phyloP scores from a whole-genome alignment of 2,797 vertebrate species.

The Kryptopterus vitreolus region DNA sequence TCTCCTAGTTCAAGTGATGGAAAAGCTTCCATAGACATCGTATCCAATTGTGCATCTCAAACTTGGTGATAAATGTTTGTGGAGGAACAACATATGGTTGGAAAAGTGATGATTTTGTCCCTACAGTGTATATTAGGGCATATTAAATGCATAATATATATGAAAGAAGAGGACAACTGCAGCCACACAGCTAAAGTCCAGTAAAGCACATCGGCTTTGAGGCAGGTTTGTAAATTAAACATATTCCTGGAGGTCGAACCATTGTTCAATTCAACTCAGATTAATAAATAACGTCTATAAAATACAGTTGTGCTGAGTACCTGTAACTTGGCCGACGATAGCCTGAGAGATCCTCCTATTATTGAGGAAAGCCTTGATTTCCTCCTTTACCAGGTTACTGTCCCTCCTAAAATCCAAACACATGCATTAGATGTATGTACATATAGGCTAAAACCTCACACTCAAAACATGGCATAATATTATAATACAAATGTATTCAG shows the following conservation, averaged over 20 bases:
- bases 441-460: background rate
- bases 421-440: background rate
- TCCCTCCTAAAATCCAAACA: constrained; percentile 72
- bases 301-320: constrained; percentile 57
- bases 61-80: no score
- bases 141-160: background rate
- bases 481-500: background rate
- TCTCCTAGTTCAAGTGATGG: no score
- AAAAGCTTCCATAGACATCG: no score
- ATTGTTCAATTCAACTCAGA: background rate
- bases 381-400: constrained; percentile 84
- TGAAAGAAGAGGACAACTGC: background rate
- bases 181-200: background rate
- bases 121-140: no score
- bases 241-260: background rate
- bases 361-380: constrained; percentile 83
- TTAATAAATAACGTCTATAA: background rate
- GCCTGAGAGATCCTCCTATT: constrained; percentile 84
- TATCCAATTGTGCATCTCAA: no score
- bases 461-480: background rate
- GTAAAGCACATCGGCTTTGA: background rate
- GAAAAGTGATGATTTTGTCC: no score
- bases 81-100: no score
- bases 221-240: background rate
- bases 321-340: constrained; percentile 83